phyloP scores from a whole-genome alignment of 2,888 invertebrate species.

The Coenonympha glycerion region DNA sequence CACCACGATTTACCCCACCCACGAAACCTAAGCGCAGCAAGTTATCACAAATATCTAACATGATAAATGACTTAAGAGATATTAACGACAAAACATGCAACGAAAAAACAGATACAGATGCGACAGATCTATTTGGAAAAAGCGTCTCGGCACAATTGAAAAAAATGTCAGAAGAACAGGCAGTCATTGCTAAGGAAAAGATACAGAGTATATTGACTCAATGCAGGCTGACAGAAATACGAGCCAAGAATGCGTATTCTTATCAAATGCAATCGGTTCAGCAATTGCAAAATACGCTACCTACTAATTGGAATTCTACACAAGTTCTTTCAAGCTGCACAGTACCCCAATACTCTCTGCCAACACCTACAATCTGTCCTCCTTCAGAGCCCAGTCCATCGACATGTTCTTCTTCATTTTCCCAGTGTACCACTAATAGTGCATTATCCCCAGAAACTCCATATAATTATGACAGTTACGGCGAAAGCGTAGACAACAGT shows the following conservation, averaged over 20 bases:
- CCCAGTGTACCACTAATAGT: too few species aligned
- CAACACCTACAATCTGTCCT: too few species aligned
- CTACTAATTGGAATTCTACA: constrained; percentile 22
- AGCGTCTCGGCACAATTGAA: constrained; percentile 26
- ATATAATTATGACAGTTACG: too few species aligned
- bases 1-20: constrained; percentile 25
- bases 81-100: constrained; percentile 19
- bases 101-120: constrained; percentile 22
- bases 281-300: constrained; percentile 25
- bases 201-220: constrained; percentile 30
- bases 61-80: constrained; percentile 26
- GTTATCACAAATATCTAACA: constrained; percentile 26
- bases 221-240: constrained; percentile 24
- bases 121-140: constrained; percentile 26
- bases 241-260: constrained; percentile 26
- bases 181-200: constrained; percentile 29
- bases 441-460: too few species aligned
- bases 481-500: constrained; percentile 16
- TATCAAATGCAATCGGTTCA: constrained; percentile 21
- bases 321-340: constrained; percentile 23
- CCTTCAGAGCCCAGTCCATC: too few species aligned
- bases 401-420: too few species aligned
- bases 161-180: constrained; percentile 28
- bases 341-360: constrained; percentile 12
- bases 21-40: constrained; percentile 27